Conservation (phyloP, 1,140 invertebrate species). For the Acromyrmex echinatior region DNA sequence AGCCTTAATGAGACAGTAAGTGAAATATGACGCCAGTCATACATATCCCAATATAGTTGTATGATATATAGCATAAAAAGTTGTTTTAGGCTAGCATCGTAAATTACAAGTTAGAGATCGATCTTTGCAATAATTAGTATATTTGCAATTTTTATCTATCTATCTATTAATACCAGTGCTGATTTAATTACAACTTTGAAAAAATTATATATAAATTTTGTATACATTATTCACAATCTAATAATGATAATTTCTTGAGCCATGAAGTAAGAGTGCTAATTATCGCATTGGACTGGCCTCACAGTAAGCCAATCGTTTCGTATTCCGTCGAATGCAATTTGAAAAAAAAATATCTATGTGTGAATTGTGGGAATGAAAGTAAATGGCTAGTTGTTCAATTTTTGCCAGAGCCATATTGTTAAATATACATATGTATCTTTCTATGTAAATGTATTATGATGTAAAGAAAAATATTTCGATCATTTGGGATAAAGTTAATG, state of each 20-base stretch:
- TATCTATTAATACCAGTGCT: background rate
- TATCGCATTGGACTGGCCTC: conserved; percentile 59
- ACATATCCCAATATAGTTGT: background rate
- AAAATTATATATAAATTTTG: background rate
- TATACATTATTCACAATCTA: background rate
- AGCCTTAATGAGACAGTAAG: conserved; percentile 62
- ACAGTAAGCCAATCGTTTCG: conserved; percentile 55
- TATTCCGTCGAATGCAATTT: conserved; percentile 66
- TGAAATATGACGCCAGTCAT: conserved; percentile 58
- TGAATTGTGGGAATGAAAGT: conserved; percentile 75
- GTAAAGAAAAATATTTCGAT: conserved; percentile 45
- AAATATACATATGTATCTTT: conserved; percentile 27
- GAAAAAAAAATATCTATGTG: conserved; percentile 57
- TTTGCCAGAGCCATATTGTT: conserved; percentile 67
- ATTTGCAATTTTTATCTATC: conserved; percentile 13
- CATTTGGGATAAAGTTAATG: background rate
- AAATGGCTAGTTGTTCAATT: conserved; percentile 72
- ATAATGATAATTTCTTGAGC: background rate
- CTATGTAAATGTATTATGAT: conserved; percentile 34
- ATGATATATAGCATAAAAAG: background rate
- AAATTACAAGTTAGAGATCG: conserved; percentile 13
- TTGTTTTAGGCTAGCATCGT: conserved; percentile 13
- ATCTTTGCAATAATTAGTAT: conserved; percentile 10
- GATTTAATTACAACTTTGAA: background rate
- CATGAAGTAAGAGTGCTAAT: conserved; percentile 27